These are phyloP conservation scores for Clytia hemisphaerica DNA, from an alignment of 30 jellyfish, hydroid and myxozoan genomes.

Conservation along the genomic window DNA sequence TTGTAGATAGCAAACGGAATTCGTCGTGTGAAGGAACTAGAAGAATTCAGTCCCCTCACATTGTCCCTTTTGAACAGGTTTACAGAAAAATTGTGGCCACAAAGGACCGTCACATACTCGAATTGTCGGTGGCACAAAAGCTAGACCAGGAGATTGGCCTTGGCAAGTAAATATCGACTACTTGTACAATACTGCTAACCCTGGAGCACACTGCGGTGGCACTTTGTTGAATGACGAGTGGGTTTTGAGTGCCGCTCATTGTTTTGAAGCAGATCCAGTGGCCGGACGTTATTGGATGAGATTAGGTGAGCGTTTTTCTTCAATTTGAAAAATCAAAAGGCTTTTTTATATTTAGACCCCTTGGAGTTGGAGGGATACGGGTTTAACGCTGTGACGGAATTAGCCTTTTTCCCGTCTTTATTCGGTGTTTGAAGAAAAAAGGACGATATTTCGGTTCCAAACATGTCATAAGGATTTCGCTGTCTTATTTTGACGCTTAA, in stretches of 20 bases:
- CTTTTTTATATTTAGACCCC: too few species aligned
- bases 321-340: too few species aligned
- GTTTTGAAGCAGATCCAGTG: constrained; percentile 58
- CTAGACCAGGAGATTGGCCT: constrained; percentile 98
- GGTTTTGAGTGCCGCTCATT: constrained; percentile 96
- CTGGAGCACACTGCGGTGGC: constrained; percentile 96
- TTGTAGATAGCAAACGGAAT: too few species aligned
- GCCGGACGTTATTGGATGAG: constrained; percentile 41
- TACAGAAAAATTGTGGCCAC: constrained; percentile 90
- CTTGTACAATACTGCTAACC: constrained; percentile 55
- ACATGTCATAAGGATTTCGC: too few species aligned
- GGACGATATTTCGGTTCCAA: too few species aligned
- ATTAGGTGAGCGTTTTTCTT: constrained; percentile 39
- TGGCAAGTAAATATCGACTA: constrained; percentile 93
- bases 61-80: neutral
- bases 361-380: too few species aligned
- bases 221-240: constrained; percentile 76
- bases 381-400: too few species aligned
- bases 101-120: constrained; percentile 83
- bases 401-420: too few species aligned
- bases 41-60: too few species aligned
- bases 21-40: too few species aligned
- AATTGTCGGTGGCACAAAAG: constrained; percentile 85
- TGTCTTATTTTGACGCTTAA: too few species aligned
- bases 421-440: too few species aligned